Base-by-base conservation (phyloP, 2,888 invertebrate genomes). In the Drosophila macrospina region DNA sequence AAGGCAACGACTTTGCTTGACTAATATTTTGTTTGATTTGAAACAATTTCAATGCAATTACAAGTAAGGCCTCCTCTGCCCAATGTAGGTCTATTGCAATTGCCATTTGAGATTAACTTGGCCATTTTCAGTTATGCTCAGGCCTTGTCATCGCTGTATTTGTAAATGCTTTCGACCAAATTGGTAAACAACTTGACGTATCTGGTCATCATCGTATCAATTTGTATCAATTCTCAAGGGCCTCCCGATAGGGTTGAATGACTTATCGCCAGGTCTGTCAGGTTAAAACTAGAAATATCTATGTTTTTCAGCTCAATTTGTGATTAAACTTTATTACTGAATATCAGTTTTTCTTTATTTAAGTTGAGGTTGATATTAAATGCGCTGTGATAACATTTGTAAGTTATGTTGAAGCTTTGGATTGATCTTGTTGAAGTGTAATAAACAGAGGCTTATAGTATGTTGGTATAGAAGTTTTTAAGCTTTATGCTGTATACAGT, bases 201-300 rank as follows among this genome's bases (percentile, higher is more conserved):
- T 44, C 42, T 55, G 55, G 55, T 47, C 42, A 52, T 30, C 44
- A 76, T 13, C 74, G 62, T 62, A 63, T 55, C 71, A 86, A 84
- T 86, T 78, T 86, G 78, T 80, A 56, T 39, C 62, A 66, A 80
- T 83, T 87, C 83, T 83, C 83, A 88, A 83, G 83, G 83, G 89
- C 67, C 66, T 69, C 30, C 26, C 48, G 37, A 34, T 28, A 4
- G 57, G 72, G 86, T 83, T 86, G 80, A 83, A 80, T 66, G 77
- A 74, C 80, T 69, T 69, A 26, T 11, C 8, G 26, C 8, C 20
- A 45, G 16, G 28, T 37, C 28, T 7, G 13, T 2, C 34, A 11
- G 28, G 20, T 32, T 10, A 34, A 13, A 36, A 41, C 26, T 6
- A 37, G 28, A 52, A 39, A 30, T 39, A 2, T 52, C 20, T 41